Percentiles rank a stretch among this genome's conserved stretches.
Evolutionary conservation across 2,113 vertebrate genomes (phyloP).

Genomic region (Cheilinus undulatus): DNA sequence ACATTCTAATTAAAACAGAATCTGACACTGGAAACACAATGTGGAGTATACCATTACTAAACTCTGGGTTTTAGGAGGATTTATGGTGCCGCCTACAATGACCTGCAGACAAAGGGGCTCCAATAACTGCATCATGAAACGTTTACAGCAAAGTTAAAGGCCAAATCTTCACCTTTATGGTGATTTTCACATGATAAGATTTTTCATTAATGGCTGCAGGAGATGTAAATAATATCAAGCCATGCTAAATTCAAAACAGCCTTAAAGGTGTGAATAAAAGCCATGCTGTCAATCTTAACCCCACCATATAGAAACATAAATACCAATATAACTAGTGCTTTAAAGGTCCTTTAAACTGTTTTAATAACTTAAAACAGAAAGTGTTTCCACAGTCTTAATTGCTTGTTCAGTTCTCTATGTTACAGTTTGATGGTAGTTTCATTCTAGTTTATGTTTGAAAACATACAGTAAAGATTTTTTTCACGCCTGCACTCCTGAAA

Average conservation of each 20-base stretch:
- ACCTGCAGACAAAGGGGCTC: neutral
- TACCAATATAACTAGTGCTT: constrained; percentile 19
- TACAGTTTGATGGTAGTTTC: no score
- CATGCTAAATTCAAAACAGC: neutral
- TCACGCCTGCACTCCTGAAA: no score
- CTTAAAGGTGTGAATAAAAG: neutral
- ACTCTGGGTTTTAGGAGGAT: constrained; percentile 1
- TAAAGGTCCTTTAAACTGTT: constrained; percentile 31
- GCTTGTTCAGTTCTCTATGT: no score
- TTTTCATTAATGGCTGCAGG: constrained; percentile 12
- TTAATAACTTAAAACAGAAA: constrained; percentile 39
- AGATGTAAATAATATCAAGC: neutral
- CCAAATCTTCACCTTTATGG: neutral
- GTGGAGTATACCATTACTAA: constrained; percentile 31
- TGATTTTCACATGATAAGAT: neutral
- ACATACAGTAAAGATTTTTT: no score
- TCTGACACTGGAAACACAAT: constrained; percentile 42
- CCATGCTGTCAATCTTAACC: neutral
- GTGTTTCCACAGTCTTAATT: constrained; percentile 64
- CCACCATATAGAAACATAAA: constrained; percentile 1
- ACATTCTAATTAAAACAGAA: constrained; percentile 56
- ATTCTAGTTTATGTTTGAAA: no score
- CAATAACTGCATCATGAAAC: neutral
- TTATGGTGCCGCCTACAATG: neutral
- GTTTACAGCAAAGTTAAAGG: constrained; percentile 5